Evolutionary conservation across 2,888 invertebrate genomes (phyloP), one percentile per base, ranked within the genome.

Genomic region (Calliopum simillimum): DNA sequence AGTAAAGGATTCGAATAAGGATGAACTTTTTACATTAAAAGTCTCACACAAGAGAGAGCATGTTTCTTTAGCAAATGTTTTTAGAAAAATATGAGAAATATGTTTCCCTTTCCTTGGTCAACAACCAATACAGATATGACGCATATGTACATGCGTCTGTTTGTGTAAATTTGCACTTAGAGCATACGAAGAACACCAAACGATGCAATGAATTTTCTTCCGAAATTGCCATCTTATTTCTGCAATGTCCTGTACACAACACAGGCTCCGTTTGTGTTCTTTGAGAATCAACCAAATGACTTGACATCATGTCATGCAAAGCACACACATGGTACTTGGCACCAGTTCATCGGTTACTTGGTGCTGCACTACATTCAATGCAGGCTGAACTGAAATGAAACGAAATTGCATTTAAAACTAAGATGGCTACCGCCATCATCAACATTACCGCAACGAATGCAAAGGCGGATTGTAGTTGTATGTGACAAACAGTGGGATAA

Each of bases 351-450:
- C 13, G 19, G 21, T 16, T 55, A 16, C 33, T 33, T 3, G 55
- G 55, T 56, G 23, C 53, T 12, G 3, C 11, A 21, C 55, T 12
- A 14, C 53, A 16, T 56, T 16, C 14, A 21, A 21, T 51, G 11
- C 51, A 21, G 51, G 16, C 51, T 21, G 47, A n/a, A n/a, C 16
- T 47, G 5, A 41, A 21, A 14, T 12, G 51, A 41, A 41, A 49
- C 33, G 51, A 53, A 51, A 64, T 33, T 49, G 64, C 64, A 64
- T 41, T 64, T 64, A 51, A 49, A 33, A 51, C 64, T 33, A 64
- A 64, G 41, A 51, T 51, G 49, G 41, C 41, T 19, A 19, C 64
- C 62, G 49, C 47, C 5, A 1, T 6, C 47, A 49, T 25, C 5
- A 1, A 3, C 47, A 49, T 25, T 21, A 14, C 62, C 12, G 23